Conservation (phyloP, 1,140 invertebrate species). For the Orius laevigatus region DNA sequence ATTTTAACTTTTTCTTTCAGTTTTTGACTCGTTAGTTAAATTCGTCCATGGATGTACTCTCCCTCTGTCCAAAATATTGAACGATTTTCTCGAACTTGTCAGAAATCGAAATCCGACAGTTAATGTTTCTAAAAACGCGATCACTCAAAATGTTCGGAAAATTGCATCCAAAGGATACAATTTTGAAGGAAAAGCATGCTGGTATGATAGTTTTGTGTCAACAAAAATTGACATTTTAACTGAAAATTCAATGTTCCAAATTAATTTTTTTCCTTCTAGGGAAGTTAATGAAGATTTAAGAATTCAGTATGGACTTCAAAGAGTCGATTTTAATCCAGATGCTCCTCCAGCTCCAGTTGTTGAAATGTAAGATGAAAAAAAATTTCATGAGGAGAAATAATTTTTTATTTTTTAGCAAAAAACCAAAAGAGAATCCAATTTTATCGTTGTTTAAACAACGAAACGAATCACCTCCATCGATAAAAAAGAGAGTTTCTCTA, state of each 20-base stretch:
- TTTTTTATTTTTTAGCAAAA: conserved; percentile 3
- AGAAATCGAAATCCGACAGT: conserved; percentile 1
- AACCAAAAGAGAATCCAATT: conserved; percentile 6
- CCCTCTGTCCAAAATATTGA: background rate
- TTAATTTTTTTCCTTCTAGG: conserved; percentile 1
- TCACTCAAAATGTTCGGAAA: conserved; percentile 10
- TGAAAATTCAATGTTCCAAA: background rate
- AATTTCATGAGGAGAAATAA: background rate
- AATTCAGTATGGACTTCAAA: background rate
- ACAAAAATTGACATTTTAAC: background rate
- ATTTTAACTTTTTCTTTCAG: background rate
- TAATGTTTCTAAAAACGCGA: conserved; percentile 6
- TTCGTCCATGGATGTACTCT: conserved; percentile 9
- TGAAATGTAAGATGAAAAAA: background rate
- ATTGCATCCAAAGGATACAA: conserved; percentile 7
- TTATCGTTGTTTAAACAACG: conserved; percentile 4
- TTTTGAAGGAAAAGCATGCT: background rate
- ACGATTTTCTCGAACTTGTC: conserved; percentile 5
- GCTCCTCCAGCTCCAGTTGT: background rate
- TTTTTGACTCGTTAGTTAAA: conserved; percentile 7
- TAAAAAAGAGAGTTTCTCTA: conserved; percentile 6
- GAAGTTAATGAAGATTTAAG: background rate
- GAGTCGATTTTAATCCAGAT: background rate
- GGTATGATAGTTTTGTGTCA: conserved; percentile 2
- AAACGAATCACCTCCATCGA: background rate